A percentile compares a stretch with the other conserved stretches of the same genome.
These are phyloP conservation scores for Cloeon dipterum DNA, from an alignment of 2,888 invertebrate species.

Conservation along the genomic window DNA sequence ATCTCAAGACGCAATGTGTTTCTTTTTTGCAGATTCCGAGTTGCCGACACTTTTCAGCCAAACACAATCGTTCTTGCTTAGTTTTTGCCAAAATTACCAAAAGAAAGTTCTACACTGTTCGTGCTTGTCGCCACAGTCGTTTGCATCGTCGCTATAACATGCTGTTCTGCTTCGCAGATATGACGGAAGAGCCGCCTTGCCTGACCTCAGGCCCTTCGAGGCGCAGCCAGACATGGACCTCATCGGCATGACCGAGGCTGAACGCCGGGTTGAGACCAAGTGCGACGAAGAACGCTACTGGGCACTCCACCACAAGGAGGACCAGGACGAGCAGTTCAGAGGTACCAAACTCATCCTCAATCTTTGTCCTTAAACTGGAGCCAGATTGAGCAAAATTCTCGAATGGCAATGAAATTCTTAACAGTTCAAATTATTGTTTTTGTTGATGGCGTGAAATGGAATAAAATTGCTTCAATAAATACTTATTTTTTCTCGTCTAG, in stretches of 20 bases:
- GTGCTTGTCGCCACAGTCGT: conserved; percentile 5
- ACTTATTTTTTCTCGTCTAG: too few relatives aligned
- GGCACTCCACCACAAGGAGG: conserved; percentile 67
- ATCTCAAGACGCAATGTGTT: too few relatives aligned
- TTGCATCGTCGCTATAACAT: conserved; percentile 11
- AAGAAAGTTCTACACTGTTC: too few relatives aligned
- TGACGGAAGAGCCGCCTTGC: conserved; percentile 80
- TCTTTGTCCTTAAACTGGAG: too few relatives aligned
- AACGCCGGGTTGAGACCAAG: conserved; percentile 62
- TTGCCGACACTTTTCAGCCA: conserved; percentile 14
- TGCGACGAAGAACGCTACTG: conserved; percentile 92
- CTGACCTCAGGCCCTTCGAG: conserved; percentile 61
- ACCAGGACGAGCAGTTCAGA: conserved; percentile 74
- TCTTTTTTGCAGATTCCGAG: too few relatives aligned
- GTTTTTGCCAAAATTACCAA: too few relatives aligned
- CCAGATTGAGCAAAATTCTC: too few relatives aligned
- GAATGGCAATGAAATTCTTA: too few relatives aligned
- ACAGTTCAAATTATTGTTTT: too few relatives aligned
- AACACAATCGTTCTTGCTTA: conserved; percentile 5
- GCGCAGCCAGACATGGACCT: conserved; percentile 35
- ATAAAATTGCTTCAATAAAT: too few relatives aligned
- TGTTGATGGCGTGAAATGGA: too few relatives aligned
- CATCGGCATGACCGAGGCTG: conserved; percentile 38
- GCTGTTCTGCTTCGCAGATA: conserved; percentile 38
- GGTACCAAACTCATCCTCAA: conserved; percentile 40